These are phyloP conservation scores for Chlorodrepanis virens DNA, from an alignment of 2,113 vertebrate species.

Conservation along the genomic window DNA sequence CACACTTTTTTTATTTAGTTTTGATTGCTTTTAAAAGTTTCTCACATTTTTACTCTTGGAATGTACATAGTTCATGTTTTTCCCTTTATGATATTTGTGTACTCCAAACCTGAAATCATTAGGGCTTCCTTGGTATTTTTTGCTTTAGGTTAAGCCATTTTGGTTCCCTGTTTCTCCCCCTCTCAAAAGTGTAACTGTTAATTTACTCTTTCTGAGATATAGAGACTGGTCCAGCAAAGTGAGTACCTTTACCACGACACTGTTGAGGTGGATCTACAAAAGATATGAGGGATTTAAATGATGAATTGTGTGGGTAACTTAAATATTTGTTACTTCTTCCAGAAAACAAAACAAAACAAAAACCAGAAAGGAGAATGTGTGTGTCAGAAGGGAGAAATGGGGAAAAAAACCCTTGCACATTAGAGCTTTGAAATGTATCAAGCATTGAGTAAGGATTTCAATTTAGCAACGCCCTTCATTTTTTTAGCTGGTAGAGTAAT, in stretches of 20 bases:
- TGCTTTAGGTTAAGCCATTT: not conserved
- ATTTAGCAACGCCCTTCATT: not conserved
- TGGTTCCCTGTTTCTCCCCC: not conserved
- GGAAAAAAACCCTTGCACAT: rapidly evolving
- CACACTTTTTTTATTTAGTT: rapidly evolving
- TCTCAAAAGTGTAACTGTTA: rapidly evolving
- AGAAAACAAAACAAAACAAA: not conserved
- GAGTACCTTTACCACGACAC: not conserved
- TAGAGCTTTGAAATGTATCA: not conserved
- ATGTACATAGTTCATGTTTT: not conserved
- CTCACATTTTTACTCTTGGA: not conserved
- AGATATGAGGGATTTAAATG: not conserved
- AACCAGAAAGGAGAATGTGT: not conserved
- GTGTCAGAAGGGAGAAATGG: not conserved
- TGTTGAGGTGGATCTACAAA: not conserved
- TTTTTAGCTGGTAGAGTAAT: not conserved
- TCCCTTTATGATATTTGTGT: not conserved
- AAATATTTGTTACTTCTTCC: not conserved
- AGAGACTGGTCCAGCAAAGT: not conserved
- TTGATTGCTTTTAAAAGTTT: not conserved
- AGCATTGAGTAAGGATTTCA: not conserved
- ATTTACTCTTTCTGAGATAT: not conserved
- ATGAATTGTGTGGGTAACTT: not conserved
- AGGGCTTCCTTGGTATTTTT: not conserved
- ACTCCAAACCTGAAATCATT: not conserved